phyloP scores from a whole-genome alignment of 1,140 invertebrate genomes.

The Procambarus clarkii region DNA sequence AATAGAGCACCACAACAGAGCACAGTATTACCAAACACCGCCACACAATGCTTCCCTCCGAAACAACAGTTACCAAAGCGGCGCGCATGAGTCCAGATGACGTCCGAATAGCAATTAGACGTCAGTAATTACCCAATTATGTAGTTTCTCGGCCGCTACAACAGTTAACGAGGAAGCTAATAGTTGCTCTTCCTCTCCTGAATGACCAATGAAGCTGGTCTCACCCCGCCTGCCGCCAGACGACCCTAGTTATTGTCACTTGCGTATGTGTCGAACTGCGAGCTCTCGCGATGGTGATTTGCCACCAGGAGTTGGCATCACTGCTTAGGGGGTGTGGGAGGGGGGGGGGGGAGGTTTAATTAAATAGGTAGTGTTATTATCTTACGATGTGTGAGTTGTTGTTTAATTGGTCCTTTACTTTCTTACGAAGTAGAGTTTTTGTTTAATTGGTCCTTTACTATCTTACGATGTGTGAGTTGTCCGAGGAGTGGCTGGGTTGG shows the following conservation, averaged over 20 bases:
- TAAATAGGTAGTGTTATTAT: too few species aligned
- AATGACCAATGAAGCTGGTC: slow-evolving; percentile 58
- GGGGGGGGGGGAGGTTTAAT: neutral
- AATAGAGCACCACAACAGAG: too few species aligned
- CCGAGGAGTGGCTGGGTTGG: too few species aligned
- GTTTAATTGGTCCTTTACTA: too few species aligned
- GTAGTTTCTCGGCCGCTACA: slow-evolving; percentile 66
- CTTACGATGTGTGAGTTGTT: too few species aligned
- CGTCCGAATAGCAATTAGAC: slow-evolving; percentile 65
- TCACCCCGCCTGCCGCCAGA: neutral
- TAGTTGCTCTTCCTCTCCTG: slow-evolving; percentile 50
- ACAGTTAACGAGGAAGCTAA: slow-evolving; percentile 65
- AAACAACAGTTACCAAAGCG: neutral
- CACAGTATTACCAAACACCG: neutral
- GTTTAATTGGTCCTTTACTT: too few species aligned
- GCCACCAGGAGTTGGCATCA: neutral
- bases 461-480: too few species aligned
- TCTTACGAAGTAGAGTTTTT: too few species aligned
- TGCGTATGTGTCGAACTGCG: neutral
- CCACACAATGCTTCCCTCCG: neutral
- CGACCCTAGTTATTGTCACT: neutral
- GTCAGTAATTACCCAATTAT: slow-evolving; percentile 62
- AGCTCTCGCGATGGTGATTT: neutral
- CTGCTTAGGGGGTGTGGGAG: neutral
- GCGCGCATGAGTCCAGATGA: slow-evolving; percentile 36